A percentile compares a stretch with the other conserved stretches of the same genome.
Evolutionary conservation across 2,797 vertebrate genomes (phyloP).

Genomic region (Thunnus albacares): DNA sequence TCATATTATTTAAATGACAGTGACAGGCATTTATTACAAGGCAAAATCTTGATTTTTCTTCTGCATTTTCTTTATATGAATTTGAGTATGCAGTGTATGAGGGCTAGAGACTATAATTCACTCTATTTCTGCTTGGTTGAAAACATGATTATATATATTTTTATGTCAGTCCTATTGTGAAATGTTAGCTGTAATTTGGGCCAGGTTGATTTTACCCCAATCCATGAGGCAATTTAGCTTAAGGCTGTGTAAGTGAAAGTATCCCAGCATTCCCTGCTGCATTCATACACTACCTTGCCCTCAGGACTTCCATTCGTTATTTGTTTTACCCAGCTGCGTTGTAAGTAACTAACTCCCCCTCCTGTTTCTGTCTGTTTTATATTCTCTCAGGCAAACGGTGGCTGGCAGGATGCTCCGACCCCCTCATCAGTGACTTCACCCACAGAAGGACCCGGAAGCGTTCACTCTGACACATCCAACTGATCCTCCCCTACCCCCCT

Average conservation of each 20-base stretch:
- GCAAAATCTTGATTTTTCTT: conserved; percentile 10
- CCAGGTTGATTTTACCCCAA: conserved; percentile 14
- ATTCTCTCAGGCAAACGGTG: conserved; percentile 91
- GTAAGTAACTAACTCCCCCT: conserved; percentile 40
- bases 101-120: conserved; percentile 34
- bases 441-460: conserved; percentile 99
- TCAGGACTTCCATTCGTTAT: conserved; percentile 44
- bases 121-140: conserved; percentile 47
- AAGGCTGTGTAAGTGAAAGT: conserved; percentile 34
- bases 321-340: conserved; percentile 34
- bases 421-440: conserved; percentile 99
- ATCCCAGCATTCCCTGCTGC: conserved; percentile 28
- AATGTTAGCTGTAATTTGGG: conserved; percentile 46
- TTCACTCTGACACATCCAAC: conserved; percentile 99
- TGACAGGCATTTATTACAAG: conserved; percentile 25
- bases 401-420: conserved; percentile 98
- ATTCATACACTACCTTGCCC: conserved; percentile 35
- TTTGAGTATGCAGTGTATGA: conserved; percentile 39
- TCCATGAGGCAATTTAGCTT: conserved; percentile 41
- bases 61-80: conserved; percentile 48
- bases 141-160: conserved; percentile 39
- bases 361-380: conserved; percentile 15
- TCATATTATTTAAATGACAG: conserved; percentile 31
- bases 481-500: conserved; percentile 86
- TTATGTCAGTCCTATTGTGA: conserved; percentile 45